Evolutionary conservation across 2,888 invertebrate genomes (phyloP).

Genomic region (Beris chalybata): DNA sequence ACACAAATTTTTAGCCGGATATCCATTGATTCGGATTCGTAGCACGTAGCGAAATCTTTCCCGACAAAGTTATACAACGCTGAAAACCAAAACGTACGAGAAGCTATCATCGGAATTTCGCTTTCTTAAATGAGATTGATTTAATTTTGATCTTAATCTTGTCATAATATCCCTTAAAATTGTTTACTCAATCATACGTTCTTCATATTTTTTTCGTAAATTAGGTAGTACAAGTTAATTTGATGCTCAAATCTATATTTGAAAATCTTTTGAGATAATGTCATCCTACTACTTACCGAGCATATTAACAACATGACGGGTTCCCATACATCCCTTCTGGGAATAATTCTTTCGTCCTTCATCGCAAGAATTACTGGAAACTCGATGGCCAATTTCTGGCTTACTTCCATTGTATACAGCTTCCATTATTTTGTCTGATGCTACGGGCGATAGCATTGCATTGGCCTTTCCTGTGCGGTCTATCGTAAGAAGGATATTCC

Average conservation of each 20-base stretch:
- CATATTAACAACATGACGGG: conserved; percentile 62
- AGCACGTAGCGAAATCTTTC: no score
- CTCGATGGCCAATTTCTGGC: conserved; percentile 14
- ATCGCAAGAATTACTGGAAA: conserved; percentile 39
- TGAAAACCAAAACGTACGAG: no score
- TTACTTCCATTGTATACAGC: conserved; percentile 31
- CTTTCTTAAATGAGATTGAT: no score
- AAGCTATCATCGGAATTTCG: no score
- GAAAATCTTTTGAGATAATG: conserved; percentile 18
- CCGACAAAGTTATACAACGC: no score
- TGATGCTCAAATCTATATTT: background rate
- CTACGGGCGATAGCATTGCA: conserved; percentile 26
- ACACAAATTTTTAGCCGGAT: no score
- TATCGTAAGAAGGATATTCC: conserved; percentile 33
- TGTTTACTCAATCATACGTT: no score
- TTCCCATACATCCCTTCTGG: conserved; percentile 51
- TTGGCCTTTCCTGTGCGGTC: conserved; percentile 36
- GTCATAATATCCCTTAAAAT: no score
- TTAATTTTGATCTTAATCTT: no score
- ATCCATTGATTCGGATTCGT: no score
- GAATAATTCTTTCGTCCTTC: conserved; percentile 56
- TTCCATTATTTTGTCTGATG: conserved; percentile 33
- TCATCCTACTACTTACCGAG: conserved; percentile 57
- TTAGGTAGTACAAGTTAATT: no score
- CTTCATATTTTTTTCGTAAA: no score